Evolutionary conservation across 2,113 vertebrate species (phyloP), one percentile per base, ranked within the genome.

Genomic region (Grammomys surdaster): DNA sequence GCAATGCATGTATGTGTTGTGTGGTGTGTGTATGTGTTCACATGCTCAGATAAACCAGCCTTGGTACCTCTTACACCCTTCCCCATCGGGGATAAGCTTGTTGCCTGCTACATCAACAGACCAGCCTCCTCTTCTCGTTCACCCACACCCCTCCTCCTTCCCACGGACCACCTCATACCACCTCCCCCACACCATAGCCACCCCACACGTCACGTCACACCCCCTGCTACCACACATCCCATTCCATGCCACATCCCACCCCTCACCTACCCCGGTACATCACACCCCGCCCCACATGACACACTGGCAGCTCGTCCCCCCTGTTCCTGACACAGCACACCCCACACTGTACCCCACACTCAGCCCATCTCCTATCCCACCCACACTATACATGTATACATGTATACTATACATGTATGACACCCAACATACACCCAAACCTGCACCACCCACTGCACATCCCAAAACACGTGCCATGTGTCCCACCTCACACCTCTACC

Each of bases 51-150:
- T 28, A 28, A 48, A n/a, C 26, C 0, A 0, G 40, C 24, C 0
- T 56, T 1, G 13, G 46, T 2, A 17, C 2, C 56, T 16, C 14
- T 22, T 13, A 1, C 4, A 0, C 1, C 31, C 2, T 10, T 46
- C 24, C 14, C 20, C 5, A 24, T 16, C 46, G 48, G 51, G 3
- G 26, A 28, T 43, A n/a, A 54, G 13, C 36, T 51, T 36, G 13
- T 28, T 36, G 10, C 7, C 14, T 51, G 31, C 60, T 22, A 16
- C 17, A 22, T 46, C 40, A 85, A 67, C 43, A 84, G 17, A 6
- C 60, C 10, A 26, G 4, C 14, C 40, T 9, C 36, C 26, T 5
- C 9, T 3, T 6, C 14, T 1, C 12, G 1, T 24, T 33, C 54
- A 0, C 36, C 46, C 3, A 24, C 28, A 5, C 22, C 40, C 46